phyloP scores from a whole-genome alignment of 92 coral and sea anemone genomes.

The Paragorgia papillata region DNA sequence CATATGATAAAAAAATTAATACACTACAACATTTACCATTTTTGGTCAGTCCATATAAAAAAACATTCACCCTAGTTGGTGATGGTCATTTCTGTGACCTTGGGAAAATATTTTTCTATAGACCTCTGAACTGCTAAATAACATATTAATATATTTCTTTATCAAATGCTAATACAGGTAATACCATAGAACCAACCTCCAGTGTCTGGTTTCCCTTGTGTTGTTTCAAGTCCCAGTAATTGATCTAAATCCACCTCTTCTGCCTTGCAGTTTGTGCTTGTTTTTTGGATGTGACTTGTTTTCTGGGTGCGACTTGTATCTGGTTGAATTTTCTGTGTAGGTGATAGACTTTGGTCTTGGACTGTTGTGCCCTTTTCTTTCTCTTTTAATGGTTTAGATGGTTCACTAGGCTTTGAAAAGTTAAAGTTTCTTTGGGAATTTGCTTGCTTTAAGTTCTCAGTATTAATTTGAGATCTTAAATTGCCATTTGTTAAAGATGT shows the following conservation, averaged over 20 bases:
- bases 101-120: too few species aligned
- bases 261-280: not conserved
- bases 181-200: not conserved
- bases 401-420: slow-evolving; percentile 1
- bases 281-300: not conserved
- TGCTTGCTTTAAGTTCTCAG: not conserved
- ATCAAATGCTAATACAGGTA: too few species aligned
- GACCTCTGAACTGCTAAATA: too few species aligned
- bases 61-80: too few species aligned
- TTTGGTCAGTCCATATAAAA: too few species aligned
- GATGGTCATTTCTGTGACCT: too few species aligned
- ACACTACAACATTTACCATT: not conserved
- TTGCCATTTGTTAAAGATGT: not conserved
- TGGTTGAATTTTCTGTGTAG: slow-evolving; percentile 4
- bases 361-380: not conserved
- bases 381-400: not conserved
- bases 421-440: not conserved
- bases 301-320: too few species aligned
- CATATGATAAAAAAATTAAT: not conserved
- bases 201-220: not conserved
- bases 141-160: too few species aligned
- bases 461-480: not conserved
- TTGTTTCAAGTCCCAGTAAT: not conserved
- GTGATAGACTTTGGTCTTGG: not conserved
- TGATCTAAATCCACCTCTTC: not conserved